Evolutionary conservation across 2,797 vertebrate species (phyloP).

Genomic region (Streptopelia turtur): DNA sequence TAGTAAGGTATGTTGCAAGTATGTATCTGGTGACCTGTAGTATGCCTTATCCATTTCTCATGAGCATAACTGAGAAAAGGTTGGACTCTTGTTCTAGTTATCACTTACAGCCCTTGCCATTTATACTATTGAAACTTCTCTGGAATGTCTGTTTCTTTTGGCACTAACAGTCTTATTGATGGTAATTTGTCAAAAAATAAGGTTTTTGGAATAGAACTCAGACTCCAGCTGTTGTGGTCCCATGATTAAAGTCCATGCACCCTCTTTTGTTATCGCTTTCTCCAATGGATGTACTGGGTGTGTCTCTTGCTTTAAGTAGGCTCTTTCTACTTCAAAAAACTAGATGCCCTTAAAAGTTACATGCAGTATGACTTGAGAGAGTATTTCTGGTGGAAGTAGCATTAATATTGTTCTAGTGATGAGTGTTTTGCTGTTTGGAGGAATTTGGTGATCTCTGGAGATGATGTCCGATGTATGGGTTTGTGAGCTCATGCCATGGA

Average conservation of each 20-base stretch:
- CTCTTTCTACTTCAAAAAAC: background rate
- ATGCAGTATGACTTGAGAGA: background rate
- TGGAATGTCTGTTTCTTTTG: background rate
- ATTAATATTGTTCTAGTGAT: background rate
- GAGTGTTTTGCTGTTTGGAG: background rate
- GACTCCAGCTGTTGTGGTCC: background rate
- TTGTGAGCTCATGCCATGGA: background rate
- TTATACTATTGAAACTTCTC: background rate
- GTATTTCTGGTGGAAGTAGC: background rate
- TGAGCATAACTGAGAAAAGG: background rate
- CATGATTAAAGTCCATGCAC: background rate
- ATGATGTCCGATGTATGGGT: background rate
- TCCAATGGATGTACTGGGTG: accelerated
- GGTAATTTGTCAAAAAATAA: background rate
- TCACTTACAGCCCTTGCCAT: background rate
- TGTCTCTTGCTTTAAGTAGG: background rate
- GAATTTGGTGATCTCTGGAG: background rate
- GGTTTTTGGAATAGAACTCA: background rate
- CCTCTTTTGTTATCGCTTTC: background rate
- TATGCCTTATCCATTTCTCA: background rate
- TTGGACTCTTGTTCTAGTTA: too few species aligned
- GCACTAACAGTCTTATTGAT: background rate
- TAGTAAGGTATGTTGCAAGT: background rate
- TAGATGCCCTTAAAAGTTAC: background rate
- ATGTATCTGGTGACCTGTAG: background rate